Evolutionary conservation across 2,888 invertebrate species (phyloP), one percentile per base, ranked within the genome.

Genomic region (Cephus pygmeus): DNA sequence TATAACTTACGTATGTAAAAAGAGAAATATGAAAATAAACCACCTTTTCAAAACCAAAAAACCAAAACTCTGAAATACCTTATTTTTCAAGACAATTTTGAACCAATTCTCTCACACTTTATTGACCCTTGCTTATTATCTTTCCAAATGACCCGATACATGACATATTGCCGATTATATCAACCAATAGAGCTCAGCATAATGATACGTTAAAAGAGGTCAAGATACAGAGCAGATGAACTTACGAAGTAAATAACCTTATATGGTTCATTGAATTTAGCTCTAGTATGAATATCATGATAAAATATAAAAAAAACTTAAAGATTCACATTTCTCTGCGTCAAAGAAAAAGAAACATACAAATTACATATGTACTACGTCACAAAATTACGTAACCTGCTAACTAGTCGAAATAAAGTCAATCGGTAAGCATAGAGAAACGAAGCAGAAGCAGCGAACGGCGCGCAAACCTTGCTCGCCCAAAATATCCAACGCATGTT

Each of bases 61-160:
- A 31, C n/a, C n/a, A n/a, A 31, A 31, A 96, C 95, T 71, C 1
- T 12, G 9, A 31, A 33, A 12, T 6, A 2, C 11, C 0, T 12
- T 69, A 69, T 69, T 69, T 71, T 71, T 71, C 9, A 71, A 15
- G 15, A 71, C 9, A 34, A n/a, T 71, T 33, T 15, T 31, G 2
- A 33, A 31, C 11, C n/a, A 71, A 9, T 56, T 23, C 56, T 23
- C 12, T 1, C 23, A 23, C 23, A 23, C 2, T 56, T 56, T 23
- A 56, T 56, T 2, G 23, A 56, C 15, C 23, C 23, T 56, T 56
- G 6, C 23, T 56, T 56, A 56, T 56, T 56, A 56, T 56, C 23
- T 56, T 56, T 23, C 9, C 23, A 56, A 56, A 23, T 56, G 23
- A 56, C 56, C 56, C 23, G 23, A 23, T 56, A 56, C 56, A 23